Evolutionary conservation across 2,888 invertebrate species (phyloP), one percentile per base, ranked within the genome.

Genomic region (Xestoiulus laeticollis): DNA sequence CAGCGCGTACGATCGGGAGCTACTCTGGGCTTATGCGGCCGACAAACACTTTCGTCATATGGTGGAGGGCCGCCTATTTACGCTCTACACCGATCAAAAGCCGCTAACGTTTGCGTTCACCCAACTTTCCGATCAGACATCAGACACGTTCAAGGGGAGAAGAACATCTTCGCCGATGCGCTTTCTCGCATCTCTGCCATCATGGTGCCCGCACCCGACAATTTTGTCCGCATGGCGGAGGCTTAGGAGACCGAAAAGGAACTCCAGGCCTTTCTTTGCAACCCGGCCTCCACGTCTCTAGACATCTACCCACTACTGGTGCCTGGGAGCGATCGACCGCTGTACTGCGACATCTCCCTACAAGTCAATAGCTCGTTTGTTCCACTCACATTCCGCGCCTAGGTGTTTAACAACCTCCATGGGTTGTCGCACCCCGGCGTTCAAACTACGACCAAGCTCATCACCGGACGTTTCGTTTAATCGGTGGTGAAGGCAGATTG

Each of bases 1-100:
- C 85, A 91, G 91, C 22, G 90, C 89, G 19, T 89, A 78, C 85
- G 88, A 87, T 32, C 83, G 87, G 30, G 88, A 89, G 83, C 84
- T 89, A 0, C 32, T 89, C 48, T 86, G 85, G 12, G 85, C 87
- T n/a, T 87, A 89, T 83, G 10, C 59, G 16, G 88, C 82, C 0
- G 68, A 87, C 1, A 68, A 83, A n/a, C 88, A 89, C 59, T 89
- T 90, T 84, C 88, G 78, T 6, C 88, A 87, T 48, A 30, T 88
- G 16, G 16, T 89, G 0, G 92, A 93, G 90, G 91, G 91, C 0
- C 89, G 90, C 48, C 32, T 90, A 84, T 90, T 91, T 68, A 89
- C 87, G 0, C 90, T 92, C 91, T 89, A 53, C 44, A 89, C 88
- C 8, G 89, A 90, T 44, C 89, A 89, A 38, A 89, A 89, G 85